phyloP scores from a whole-genome alignment of 2,797 vertebrate species.

The Delichon dasypus region DNA sequence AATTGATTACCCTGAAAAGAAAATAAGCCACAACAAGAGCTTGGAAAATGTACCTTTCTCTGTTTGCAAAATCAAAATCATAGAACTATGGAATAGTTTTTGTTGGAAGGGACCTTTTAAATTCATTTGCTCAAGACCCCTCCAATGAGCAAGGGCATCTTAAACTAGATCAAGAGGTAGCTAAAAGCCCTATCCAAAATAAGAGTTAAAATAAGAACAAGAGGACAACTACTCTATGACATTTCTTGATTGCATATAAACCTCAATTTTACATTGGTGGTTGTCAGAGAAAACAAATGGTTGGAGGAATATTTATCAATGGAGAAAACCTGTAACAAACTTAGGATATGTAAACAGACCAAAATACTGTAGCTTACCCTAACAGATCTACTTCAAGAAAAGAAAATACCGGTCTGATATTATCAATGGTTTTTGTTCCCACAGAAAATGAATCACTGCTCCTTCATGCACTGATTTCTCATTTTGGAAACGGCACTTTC shows the following conservation, averaged over 20 bases:
- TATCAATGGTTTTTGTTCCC: neutral
- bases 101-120: neutral
- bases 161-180: neutral
- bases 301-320: neutral
- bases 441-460: neutral
- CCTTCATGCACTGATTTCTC: neutral
- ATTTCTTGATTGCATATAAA: neutral
- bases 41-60: neutral
- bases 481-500: neutral
- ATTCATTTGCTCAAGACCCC: neutral
- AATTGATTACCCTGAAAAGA: neutral
- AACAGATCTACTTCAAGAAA: neutral
- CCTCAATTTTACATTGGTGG: neutral
- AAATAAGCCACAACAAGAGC: neutral
- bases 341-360: neutral
- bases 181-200: neutral
- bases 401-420: neutral
- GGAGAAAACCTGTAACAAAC: neutral
- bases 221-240: neutral
- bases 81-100: too few species aligned
- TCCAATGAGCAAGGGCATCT: neutral
- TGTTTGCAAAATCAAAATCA: neutral
- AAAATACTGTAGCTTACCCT: neutral
- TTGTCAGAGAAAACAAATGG: neutral
- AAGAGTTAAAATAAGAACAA: neutral